These are phyloP conservation scores for Betta splendens DNA, from an alignment of 2,797 vertebrate species.

Conservation along the genomic window DNA sequence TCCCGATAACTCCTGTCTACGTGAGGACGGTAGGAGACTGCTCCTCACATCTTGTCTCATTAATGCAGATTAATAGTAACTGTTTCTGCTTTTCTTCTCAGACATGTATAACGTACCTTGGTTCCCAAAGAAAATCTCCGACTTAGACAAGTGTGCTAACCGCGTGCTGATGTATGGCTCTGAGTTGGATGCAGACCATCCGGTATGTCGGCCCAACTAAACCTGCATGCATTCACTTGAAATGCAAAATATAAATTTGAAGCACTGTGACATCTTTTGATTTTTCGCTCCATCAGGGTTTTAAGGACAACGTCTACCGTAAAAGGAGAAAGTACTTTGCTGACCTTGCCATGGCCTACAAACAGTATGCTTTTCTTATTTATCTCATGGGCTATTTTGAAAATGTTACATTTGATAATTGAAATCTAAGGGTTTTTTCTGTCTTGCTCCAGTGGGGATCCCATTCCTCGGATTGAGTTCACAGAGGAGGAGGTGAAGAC, in stretches of 20 bases:
- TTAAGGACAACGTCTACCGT: slow-evolving; percentile 96
- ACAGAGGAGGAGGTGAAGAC: slow-evolving; percentile 96
- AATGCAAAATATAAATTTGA: background rate
- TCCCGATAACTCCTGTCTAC: slow-evolving; percentile 83
- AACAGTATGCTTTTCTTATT: slow-evolving; percentile 83
- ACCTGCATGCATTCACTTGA: background rate
- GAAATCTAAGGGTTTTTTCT: slow-evolving; percentile 5
- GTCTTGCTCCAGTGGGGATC: slow-evolving; percentile 83
- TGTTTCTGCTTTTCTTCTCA: slow-evolving; percentile 59
- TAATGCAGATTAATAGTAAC: background rate
- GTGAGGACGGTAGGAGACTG: slow-evolving; percentile 79
- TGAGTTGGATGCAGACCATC: slow-evolving; percentile 95
- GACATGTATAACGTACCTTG: slow-evolving; percentile 90
- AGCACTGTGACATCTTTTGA: background rate
- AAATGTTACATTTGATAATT: background rate
- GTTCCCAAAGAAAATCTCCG: slow-evolving; percentile 98
- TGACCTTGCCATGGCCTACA: slow-evolving; percentile 91
- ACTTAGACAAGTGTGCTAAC: slow-evolving; percentile 95
- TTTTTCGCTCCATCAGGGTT: slow-evolving; percentile 82
- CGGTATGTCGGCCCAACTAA: slow-evolving; percentile 76
- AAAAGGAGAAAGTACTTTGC: slow-evolving; percentile 95
- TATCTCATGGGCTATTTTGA: background rate
- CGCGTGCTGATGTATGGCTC: slow-evolving; percentile 97
- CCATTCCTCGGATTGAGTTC: slow-evolving; percentile 94
- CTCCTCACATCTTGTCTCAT: background rate